A percentile compares a stretch with the other conserved stretches of the same genome.
phyloP scores from a whole-genome alignment of 2,888 invertebrate genomes.

The Drosophila peninsularis region DNA sequence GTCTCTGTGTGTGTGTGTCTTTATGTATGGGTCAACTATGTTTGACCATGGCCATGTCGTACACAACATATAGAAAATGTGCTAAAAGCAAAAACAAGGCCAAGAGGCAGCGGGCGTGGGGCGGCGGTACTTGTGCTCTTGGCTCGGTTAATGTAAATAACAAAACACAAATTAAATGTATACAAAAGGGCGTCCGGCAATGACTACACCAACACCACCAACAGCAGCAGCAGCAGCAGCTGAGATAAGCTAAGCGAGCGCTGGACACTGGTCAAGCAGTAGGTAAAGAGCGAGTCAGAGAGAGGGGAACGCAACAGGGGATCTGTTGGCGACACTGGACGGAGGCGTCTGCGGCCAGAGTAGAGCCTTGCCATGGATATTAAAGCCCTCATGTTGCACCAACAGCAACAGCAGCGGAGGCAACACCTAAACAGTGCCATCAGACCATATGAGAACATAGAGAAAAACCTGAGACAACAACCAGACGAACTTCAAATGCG shows the following conservation, averaged over 20 bases:
- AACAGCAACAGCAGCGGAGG: conserved; percentile 41
- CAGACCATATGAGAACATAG: conserved; percentile 33
- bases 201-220: conserved; percentile 29
- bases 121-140: conserved; percentile 32
- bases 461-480: background rate
- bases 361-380: conserved; percentile 60
- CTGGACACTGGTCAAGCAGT: conserved; percentile 8
- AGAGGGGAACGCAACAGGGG: background rate
- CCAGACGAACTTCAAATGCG: conserved; percentile 5
- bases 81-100: conserved; percentile 60
- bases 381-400: conserved; percentile 64
- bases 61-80: conserved; percentile 61
- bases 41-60: conserved; percentile 59
- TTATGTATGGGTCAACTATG: conserved; percentile 52
- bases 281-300: background rate
- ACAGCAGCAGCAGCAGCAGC: conserved; percentile 39
- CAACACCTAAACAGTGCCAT: conserved; percentile 63
- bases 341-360: conserved; percentile 67
- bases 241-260: conserved; percentile 71
- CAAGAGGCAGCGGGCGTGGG: conserved; percentile 1
- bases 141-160: conserved; percentile 83
- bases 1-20: conserved; percentile 16
- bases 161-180: conserved; percentile 83
- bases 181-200: conserved; percentile 71
- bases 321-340: conserved; percentile 57